A percentile compares a stretch with the other conserved stretches of the same genome.
phyloP scores from a whole-genome alignment of 2,888 invertebrate species.

The Trileptium ribeirensis region DNA sequence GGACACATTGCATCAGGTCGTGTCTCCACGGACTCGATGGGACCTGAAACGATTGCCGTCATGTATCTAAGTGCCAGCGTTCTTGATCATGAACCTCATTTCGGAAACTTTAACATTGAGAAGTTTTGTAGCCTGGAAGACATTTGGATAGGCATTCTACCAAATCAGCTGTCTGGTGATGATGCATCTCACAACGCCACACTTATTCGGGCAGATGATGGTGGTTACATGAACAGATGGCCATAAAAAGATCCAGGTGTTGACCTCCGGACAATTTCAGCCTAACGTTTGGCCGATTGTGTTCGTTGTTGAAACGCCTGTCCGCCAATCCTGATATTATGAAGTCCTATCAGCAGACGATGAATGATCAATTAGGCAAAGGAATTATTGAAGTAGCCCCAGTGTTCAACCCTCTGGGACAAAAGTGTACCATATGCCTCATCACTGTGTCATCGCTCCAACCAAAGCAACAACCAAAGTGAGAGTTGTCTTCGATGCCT shows the following conservation, averaged over 20 bases:
- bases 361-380: conserved; percentile 17
- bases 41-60: neutral
- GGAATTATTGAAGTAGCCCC: conserved; percentile 24
- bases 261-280: conserved; percentile 7
- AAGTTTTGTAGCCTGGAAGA: conserved; percentile 3
- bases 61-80: neutral
- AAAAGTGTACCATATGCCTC: conserved; percentile 28
- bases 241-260: conserved; percentile 9
- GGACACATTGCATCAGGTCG: neutral
- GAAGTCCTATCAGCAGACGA: conserved; percentile 13
- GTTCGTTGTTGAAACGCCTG: neutral
- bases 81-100: neutral
- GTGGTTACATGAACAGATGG: conserved; percentile 10
- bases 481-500: conserved; percentile 34
- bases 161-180: neutral
- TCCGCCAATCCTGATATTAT: conserved; percentile 8
- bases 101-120: neutral
- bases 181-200: neutral
- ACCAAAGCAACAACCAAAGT: conserved; percentile 28
- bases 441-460: conserved; percentile 29
- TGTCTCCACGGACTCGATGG: neutral
- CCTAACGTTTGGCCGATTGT: neutral
- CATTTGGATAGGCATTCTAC: neutral
- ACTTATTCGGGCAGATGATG: neutral
- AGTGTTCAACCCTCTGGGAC: neutral